Evolutionary conservation across 2,113 vertebrate genomes (phyloP).

Genomic region (Carettochelys insculpta): DNA sequence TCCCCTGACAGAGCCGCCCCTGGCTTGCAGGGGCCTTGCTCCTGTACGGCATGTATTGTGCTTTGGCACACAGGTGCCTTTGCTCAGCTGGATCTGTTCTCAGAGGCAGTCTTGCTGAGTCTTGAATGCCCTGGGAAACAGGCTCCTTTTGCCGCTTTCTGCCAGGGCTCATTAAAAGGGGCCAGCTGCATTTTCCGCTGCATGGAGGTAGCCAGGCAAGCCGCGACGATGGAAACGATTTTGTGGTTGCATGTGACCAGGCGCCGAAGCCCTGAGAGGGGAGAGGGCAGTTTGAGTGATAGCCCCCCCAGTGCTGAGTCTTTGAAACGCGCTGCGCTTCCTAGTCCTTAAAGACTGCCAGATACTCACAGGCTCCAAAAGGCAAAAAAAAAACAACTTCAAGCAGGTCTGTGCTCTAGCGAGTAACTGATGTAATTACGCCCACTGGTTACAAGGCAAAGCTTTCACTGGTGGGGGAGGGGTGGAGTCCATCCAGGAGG

Average conservation of each 20-base stretch:
- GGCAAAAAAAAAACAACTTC: constrained; percentile 65
- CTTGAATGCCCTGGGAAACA: not conserved
- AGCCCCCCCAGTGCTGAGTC: not conserved
- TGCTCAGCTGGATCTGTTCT: constrained; percentile 17
- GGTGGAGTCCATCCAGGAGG: constrained; percentile 52
- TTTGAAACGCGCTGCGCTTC: constrained; percentile 53
- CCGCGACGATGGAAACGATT: not conserved
- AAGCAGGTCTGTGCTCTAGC: constrained; percentile 73
- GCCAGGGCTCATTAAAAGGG: not conserved
- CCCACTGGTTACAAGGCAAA: constrained; percentile 68
- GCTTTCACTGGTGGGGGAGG: constrained; percentile 64
- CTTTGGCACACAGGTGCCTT: constrained; percentile 16
- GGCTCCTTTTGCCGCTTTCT: constrained; percentile 22
- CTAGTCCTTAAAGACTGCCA: constrained; percentile 18
- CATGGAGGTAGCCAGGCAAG: constrained; percentile 1
- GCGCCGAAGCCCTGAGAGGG: constrained; percentile 8
- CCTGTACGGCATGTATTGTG: not conserved
- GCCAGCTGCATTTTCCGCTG: not conserved
- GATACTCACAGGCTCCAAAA: constrained; percentile 31
- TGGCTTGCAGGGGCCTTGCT: not conserved
- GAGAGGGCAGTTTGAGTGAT: constrained; percentile 9
- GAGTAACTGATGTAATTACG: constrained; percentile 78
- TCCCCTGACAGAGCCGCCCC: not conserved
- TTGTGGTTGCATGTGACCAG: not conserved
- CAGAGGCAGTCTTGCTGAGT: not conserved